Evolutionary conservation across 1,140 invertebrate genomes (phyloP), one percentile per base, ranked within the genome.

Genomic region (Cecropterus lyciades): DNA sequence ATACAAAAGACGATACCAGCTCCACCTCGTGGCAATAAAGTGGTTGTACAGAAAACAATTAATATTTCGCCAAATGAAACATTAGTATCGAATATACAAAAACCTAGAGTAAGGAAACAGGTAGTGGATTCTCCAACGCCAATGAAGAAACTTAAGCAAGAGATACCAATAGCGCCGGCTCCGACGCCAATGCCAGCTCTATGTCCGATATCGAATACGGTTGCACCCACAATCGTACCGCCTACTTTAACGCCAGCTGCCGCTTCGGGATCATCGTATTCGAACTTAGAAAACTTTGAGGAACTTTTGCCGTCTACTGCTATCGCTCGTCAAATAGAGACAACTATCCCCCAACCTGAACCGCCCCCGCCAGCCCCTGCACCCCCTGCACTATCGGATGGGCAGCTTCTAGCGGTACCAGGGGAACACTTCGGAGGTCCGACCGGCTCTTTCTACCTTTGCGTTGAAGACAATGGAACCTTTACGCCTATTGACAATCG

Each of bases 401-500:
- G 93, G 20, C 94, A 96, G 84, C 88, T 96, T 77, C 89, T 95
- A 85, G 95, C 95, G 59, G 83, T 96, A 60, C 94, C 95, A 33
- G 93, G 94, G 67, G 95, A 95, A 77, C 94, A 93, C 71, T 93
- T 94, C 42, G 95, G 95, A 46, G 95, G 94, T 0, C 93, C 94
- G 6, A 88, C 93, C 0, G 93, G 95, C 46, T 94, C 94, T 0
- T 95, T 85, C 90, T 95, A 88, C 72, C 94, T 82, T 77, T 95
- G 66, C 24, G 91, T 95, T 0, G 95, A 95, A 79, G 95, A 95
- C 67, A 94, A 95, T 62, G 95, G 95, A 42, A 94, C 95, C 56
- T 93, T 95, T 30, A 95, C 94, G 42, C 94, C 95, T 6, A 90
- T 96, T 4, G 95, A 96, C 79, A 95, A 95, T 65, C 95, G 95